Base-by-base conservation (phyloP, 2,797 vertebrate genomes). In the Falco cherrug region DNA sequence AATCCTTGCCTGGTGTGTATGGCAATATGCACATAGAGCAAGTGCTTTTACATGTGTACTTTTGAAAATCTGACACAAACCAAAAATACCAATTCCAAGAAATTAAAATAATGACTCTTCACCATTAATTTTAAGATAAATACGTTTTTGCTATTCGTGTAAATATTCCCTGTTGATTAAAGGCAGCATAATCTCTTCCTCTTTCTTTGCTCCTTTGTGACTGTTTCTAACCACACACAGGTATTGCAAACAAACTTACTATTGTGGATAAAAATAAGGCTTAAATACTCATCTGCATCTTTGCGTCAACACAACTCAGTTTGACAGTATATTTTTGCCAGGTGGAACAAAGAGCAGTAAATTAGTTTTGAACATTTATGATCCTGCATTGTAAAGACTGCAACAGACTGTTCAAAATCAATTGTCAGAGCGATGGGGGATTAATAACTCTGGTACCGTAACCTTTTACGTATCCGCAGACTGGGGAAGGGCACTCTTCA, bases 361-460 rank as follows among this genome's bases (percentile, higher is more conserved):
- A 97, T 98, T 97, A 96, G 80, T 97, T 94, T 96, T 91, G 96
- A 98, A 97, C 93, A 90, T 98, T 97, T 97, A 96, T 97, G 96
- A 96, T 96, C 93, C 94, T 97, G 89, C 94, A 86, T 97, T 97
- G 96, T 96, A 95, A 97, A 96, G 95, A 96, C 93, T 95, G 96
- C 94, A 96, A 94, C 89, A 96, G 95, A 93, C 60, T 96, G 65
- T 97, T 98, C 95, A 97, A 95, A 97, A 97, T 97, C 95, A 97
- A 96, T 97, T 98, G 97, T 97, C 96, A 97, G 96, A 96, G 94
- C 95, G 94, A 98, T 97, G 95, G 96, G 95, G 89, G 95, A 97
- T 98, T 98, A 98, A 97, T 98, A 98, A 97, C 96, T 97, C 86
- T 84, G 95, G 92, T 79, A 85, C 94, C 15, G 54, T 96, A 97